Evolutionary conservation across 2,888 invertebrate genomes (phyloP).

Genomic region (Morpho deidamia): DNA sequence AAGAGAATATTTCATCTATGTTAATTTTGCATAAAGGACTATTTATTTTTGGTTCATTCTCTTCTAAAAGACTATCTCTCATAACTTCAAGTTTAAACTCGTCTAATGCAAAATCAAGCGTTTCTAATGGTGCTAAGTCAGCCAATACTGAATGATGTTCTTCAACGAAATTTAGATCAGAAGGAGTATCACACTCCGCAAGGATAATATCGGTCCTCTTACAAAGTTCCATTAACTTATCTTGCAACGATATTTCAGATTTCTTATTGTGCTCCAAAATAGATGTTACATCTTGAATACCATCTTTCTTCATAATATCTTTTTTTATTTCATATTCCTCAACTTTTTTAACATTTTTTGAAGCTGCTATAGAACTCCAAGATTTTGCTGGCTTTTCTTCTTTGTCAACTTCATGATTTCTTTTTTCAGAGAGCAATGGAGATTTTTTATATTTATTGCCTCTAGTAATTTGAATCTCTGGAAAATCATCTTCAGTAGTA

Average conservation of each 20-base stretch:
- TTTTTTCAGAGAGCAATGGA: conserved; percentile 41
- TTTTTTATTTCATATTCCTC: conserved; percentile 27
- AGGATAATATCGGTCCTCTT: conserved; percentile 71
- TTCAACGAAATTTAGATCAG: conserved; percentile 64
- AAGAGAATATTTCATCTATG: conserved; percentile 64
- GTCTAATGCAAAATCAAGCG: conserved; percentile 61
- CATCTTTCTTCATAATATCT: conserved; percentile 24
- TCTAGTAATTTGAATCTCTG: conserved; percentile 67
- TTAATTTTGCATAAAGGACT: conserved; percentile 71
- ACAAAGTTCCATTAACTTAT: conserved; percentile 62
- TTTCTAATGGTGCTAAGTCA: conserved; percentile 60
- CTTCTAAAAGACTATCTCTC: conserved; percentile 64
- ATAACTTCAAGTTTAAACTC: conserved; percentile 68
- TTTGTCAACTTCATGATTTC: conserved; percentile 30
- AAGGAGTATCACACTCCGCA: conserved; percentile 65
- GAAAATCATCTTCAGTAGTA: conserved; percentile 64
- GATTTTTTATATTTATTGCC: conserved; percentile 58
- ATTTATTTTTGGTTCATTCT: conserved; percentile 46
- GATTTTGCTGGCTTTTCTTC: conserved; percentile 59
- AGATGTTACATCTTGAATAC: conserved; percentile 20
- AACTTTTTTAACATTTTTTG: conserved; percentile 42
- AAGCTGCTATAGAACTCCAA: conserved; percentile 76
- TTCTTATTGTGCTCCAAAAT: conserved; percentile 19
- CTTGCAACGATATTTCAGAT: conserved; percentile 50
- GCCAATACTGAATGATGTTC: conserved; percentile 61